A percentile compares a stretch with the other conserved stretches of the same genome.
Evolutionary conservation across 2,113 vertebrate genomes (phyloP).

Genomic region (Malurus elegans): DNA sequence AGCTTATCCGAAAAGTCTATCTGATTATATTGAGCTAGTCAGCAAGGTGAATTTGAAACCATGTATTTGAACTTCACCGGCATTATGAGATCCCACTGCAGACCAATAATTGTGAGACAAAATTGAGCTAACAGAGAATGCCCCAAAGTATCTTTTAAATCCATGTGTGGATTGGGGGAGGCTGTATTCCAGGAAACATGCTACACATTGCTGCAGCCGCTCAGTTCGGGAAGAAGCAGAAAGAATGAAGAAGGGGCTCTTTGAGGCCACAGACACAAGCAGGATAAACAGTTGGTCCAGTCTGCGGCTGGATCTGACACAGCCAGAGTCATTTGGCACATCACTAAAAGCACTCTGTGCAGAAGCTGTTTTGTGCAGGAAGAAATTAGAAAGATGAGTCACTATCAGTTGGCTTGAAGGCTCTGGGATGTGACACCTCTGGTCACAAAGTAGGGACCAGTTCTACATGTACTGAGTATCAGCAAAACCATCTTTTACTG

Average conservation of each 20-base stretch:
- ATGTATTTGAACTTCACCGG: neutral
- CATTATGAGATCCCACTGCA: neutral
- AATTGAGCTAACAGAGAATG: neutral
- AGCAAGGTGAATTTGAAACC: slow-evolving; percentile 4
- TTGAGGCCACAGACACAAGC: neutral
- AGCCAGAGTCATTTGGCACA: neutral
- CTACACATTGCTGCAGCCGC: neutral
- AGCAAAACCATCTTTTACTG: neutral
- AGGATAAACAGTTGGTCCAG: neutral
- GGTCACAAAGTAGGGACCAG: neutral
- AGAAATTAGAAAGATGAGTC: neutral
- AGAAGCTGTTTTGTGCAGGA: neutral
- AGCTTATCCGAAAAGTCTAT: neutral
- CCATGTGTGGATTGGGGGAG: neutral
- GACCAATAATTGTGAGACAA: neutral
- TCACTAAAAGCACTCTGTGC: neutral
- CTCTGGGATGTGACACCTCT: neutral
- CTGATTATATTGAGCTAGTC: neutral
- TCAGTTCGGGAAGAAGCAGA: neutral
- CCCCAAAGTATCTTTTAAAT: neutral
- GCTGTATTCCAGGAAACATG: neutral
- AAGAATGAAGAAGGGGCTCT: neutral
- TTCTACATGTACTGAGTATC: neutral
- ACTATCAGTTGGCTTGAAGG: neutral
- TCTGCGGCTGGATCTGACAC: neutral